These are phyloP conservation scores for Lacerta agilis DNA, from an alignment of 2,797 vertebrate species.

Conservation along the genomic window DNA sequence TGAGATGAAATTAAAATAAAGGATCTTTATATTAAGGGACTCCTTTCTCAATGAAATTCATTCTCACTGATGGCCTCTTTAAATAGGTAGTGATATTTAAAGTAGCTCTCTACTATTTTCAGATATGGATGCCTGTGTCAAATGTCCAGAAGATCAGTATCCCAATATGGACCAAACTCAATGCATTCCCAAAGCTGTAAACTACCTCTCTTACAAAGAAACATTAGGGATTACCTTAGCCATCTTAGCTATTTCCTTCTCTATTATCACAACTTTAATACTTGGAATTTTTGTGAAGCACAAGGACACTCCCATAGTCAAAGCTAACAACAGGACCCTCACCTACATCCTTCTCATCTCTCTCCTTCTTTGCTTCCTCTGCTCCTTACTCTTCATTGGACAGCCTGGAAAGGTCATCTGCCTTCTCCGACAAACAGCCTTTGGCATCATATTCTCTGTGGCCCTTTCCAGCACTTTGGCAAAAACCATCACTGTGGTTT, in stretches of 20 bases:
- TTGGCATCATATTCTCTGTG: background rate
- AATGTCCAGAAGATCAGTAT: background rate
- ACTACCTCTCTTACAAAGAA: background rate
- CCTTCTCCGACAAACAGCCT: slow-evolving; percentile 6
- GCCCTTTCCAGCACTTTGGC: background rate
- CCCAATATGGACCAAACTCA: background rate
- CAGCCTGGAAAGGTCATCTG: background rate
- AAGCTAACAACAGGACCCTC: slow-evolving; percentile 7
- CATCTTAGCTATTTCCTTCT: background rate
- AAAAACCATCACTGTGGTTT: slow-evolving; percentile 17
- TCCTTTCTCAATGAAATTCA: no score
- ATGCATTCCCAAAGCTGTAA: background rate
- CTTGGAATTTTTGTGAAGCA: background rate
- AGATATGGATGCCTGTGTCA: slow-evolving; percentile 1
- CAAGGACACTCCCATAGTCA: background rate
- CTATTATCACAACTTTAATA: background rate
- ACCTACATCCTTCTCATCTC: slow-evolving; percentile 1
- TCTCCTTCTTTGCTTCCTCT: slow-evolving; percentile 4
- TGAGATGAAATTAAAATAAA: no score
- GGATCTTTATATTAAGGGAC: no score
- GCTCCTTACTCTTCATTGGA: background rate
- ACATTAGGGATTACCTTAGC: background rate
- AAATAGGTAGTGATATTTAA: no score
- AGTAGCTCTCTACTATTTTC: background rate
- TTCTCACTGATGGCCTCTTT: no score